These are phyloP conservation scores for Gallinago media DNA, from an alignment of 2,113 vertebrate species.

Conservation along the genomic window DNA sequence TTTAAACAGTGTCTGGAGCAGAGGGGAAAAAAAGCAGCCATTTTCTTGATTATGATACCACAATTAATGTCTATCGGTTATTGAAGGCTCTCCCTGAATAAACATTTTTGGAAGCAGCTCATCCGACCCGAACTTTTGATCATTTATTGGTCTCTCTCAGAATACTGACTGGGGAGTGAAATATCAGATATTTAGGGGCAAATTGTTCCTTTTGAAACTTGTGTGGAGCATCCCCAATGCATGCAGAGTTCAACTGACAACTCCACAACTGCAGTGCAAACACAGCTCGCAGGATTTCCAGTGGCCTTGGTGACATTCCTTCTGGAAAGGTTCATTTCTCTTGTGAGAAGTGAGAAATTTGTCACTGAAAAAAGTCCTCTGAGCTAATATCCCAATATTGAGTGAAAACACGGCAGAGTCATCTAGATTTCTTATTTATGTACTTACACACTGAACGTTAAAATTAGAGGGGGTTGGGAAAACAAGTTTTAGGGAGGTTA, in stretches of 20 bases:
- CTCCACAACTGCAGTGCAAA: neutral
- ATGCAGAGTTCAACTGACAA: neutral
- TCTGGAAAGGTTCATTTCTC: neutral
- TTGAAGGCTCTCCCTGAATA: neutral
- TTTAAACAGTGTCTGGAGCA: slow-evolving; percentile 60
- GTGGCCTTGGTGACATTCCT: neutral
- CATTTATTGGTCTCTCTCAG: neutral
- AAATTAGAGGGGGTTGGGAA: neutral
- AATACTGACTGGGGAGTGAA: neutral
- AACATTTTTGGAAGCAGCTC: neutral
- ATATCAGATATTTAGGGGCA: neutral
- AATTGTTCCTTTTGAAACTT: neutral
- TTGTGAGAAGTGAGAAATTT: neutral
- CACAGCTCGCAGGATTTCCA: neutral
- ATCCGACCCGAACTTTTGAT: neutral
- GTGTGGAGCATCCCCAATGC: neutral
- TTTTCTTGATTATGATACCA: neutral
- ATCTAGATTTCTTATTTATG: neutral
- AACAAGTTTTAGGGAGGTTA: neutral
- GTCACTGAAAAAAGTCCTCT: neutral
- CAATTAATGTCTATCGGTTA: neutral
- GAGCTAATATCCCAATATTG: neutral
- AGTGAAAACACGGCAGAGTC: neutral
- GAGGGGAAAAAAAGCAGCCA: neutral
- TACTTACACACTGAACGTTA: neutral